Conservation (phyloP, 2,113 vertebrate species). For the Psettodes erumei region DNA sequence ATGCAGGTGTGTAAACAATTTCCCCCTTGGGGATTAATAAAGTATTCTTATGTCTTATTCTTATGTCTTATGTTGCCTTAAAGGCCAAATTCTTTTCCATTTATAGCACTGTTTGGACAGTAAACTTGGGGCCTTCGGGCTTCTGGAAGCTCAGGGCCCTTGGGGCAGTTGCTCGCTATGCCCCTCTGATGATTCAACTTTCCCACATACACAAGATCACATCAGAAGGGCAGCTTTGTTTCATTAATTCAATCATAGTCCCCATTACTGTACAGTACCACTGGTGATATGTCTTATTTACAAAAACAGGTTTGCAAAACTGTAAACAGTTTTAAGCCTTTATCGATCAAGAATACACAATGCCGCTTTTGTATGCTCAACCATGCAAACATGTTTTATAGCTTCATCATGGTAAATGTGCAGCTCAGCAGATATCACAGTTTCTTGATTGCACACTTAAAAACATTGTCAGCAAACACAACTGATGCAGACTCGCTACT, state of each 20-base stretch:
- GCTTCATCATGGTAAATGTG: constrained; percentile 9
- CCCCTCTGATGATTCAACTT: background rate
- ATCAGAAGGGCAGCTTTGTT: constrained; percentile 2
- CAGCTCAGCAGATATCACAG: constrained; percentile 20
- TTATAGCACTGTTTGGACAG: no score
- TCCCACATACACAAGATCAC: background rate
- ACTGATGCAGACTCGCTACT: background rate
- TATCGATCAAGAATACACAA: constrained; percentile 10
- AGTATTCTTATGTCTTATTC: no score
- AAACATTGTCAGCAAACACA: constrained; percentile 27
- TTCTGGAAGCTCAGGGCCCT: background rate
- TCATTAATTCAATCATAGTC: no score
- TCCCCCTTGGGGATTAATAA: no score
- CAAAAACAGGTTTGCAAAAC: background rate
- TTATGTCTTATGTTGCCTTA: no score
- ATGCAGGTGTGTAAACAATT: no score
- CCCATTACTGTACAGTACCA: no score
- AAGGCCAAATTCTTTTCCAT: constrained; percentile 2
- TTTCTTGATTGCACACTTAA: constrained; percentile 33
- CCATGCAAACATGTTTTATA: constrained; percentile 15
- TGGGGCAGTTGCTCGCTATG: background rate
- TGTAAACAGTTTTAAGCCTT: background rate
- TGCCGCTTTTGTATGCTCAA: constrained; percentile 10
- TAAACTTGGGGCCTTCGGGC: background rate
- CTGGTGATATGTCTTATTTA: background rate